Evolutionary conservation across 2,113 vertebrate genomes (phyloP).

Genomic region (Periophthalmodon schlosseri): DNA sequence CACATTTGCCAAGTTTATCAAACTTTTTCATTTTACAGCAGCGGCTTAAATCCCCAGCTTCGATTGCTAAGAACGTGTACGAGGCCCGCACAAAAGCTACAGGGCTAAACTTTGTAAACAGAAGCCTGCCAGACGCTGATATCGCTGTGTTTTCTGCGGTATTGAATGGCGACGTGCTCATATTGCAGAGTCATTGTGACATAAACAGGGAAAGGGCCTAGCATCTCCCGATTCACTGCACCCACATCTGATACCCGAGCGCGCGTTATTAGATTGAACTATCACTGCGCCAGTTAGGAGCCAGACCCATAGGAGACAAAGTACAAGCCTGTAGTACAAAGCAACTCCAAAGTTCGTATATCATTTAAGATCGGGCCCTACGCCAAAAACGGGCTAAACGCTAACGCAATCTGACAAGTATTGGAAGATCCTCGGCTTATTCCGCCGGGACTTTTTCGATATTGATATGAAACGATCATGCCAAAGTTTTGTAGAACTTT

Average conservation of each 20-base stretch:
- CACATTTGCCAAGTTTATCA: conserved; percentile 14
- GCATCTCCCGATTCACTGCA: conserved; percentile 61
- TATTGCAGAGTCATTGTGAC: conserved; percentile 55
- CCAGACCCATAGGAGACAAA: conserved; percentile 50
- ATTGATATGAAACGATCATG: too few species aligned
- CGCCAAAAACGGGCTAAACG: not conserved
- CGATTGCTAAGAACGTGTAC: conserved; percentile 3
- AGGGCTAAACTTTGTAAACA: conserved; percentile 32
- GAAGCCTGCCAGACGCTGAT: conserved; percentile 48
- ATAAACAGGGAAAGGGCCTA: conserved; percentile 48
- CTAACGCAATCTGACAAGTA: too few species aligned
- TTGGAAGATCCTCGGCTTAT: too few species aligned
- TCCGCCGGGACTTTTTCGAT: too few species aligned
- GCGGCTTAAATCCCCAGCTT: conserved; percentile 17
- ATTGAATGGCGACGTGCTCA: conserved; percentile 56
- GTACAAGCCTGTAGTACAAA: conserved; percentile 20
- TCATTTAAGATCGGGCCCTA: not conserved
- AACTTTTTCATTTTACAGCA: conserved; percentile 7
- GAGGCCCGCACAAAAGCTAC: not conserved
- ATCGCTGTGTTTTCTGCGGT: conserved; percentile 37
- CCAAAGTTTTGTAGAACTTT: too few species aligned
- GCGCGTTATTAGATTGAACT: conserved; percentile 64
- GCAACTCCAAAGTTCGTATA: not conserved
- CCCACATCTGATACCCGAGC: conserved; percentile 55
- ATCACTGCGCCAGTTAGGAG: conserved; percentile 58